A percentile compares a stretch with the other conserved stretches of the same genome.
Conservation (phyloP, 2,888 invertebrate genomes). For the Rotaria socialis region DNA sequence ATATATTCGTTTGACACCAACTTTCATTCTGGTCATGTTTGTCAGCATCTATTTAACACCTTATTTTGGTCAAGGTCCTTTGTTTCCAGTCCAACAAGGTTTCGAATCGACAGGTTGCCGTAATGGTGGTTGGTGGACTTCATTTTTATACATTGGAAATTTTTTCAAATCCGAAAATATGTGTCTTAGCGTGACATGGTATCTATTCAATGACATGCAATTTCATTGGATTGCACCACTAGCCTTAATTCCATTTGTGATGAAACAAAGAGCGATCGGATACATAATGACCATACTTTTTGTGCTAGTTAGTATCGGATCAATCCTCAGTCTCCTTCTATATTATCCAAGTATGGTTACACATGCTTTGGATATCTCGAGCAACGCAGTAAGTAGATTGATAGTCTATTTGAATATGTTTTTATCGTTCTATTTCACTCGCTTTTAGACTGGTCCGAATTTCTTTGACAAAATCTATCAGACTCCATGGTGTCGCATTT, state of each 20-base stretch:
- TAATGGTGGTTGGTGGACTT: slow-evolving; percentile 48
- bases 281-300: no score
- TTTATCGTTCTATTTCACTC: neutral
- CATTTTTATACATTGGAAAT: slow-evolving; percentile 48
- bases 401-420: no score
- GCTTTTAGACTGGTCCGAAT: neutral
- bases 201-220: slow-evolving; percentile 49
- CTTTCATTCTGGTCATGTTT: slow-evolving; percentile 27
- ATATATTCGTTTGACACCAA: slow-evolving; percentile 25
- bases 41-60: slow-evolving; percentile 30
- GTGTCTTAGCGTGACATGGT: slow-evolving; percentile 49
- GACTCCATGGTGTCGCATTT: slow-evolving; percentile 38
- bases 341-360: neutral
- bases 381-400: no score
- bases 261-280: neutral
- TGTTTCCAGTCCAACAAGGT: neutral
- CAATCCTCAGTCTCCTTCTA: slow-evolving; percentile 1
- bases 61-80: slow-evolving; percentile 36
- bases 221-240: slow-evolving; percentile 49
- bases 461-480: slow-evolving; percentile 38
- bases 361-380: no score
- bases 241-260: slow-evolving; percentile 47
- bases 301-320: no score
- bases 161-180: slow-evolving; percentile 44
- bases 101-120: slow-evolving; percentile 38